phyloP scores from a whole-genome alignment of 2,888 invertebrate species.

The Myopa testacea region DNA sequence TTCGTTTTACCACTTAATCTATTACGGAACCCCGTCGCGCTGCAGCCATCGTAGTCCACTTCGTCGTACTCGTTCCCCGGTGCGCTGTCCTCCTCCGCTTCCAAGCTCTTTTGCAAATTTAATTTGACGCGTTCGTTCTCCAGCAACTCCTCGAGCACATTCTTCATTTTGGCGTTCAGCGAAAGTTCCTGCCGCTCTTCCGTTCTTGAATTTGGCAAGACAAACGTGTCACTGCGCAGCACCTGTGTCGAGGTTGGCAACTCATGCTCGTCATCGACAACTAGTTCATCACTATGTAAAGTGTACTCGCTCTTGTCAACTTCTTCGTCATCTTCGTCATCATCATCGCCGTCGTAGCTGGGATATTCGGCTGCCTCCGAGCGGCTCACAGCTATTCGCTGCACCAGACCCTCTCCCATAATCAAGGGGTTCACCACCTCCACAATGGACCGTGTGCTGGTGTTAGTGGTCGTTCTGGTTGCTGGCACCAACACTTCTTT shows the following conservation, averaged over 20 bases:
- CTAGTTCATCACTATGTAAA: slow-evolving; percentile 33
- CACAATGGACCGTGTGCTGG: slow-evolving; percentile 63
- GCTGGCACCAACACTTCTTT: slow-evolving; percentile 52
- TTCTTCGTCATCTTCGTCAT: slow-evolving; percentile 39
- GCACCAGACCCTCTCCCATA: slow-evolving; percentile 65
- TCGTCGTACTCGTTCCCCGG: slow-evolving; percentile 53
- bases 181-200: slow-evolving; percentile 59
- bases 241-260: slow-evolving; percentile 46
- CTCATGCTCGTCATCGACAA: slow-evolving; percentile 37
- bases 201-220: slow-evolving; percentile 48
- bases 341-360: slow-evolving; percentile 56
- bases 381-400: slow-evolving; percentile 66
- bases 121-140: slow-evolving; percentile 68
- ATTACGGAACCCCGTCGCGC: not conserved
- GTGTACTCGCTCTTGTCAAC: slow-evolving; percentile 44
- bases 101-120: slow-evolving; percentile 68
- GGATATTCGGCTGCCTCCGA: slow-evolving; percentile 57
- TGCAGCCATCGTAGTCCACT: slow-evolving; percentile 45
- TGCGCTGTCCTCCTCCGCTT: slow-evolving; percentile 53
- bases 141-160: slow-evolving; percentile 67
- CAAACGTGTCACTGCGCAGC: slow-evolving; percentile 62
- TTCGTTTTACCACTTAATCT: slow-evolving; percentile 35
- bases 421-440: slow-evolving; percentile 68
- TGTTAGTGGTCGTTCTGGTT: slow-evolving; percentile 33
- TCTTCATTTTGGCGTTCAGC: slow-evolving; percentile 69